Evolutionary conservation across 2,797 vertebrate species (phyloP).

Genomic region (Lepus townsendii): DNA sequence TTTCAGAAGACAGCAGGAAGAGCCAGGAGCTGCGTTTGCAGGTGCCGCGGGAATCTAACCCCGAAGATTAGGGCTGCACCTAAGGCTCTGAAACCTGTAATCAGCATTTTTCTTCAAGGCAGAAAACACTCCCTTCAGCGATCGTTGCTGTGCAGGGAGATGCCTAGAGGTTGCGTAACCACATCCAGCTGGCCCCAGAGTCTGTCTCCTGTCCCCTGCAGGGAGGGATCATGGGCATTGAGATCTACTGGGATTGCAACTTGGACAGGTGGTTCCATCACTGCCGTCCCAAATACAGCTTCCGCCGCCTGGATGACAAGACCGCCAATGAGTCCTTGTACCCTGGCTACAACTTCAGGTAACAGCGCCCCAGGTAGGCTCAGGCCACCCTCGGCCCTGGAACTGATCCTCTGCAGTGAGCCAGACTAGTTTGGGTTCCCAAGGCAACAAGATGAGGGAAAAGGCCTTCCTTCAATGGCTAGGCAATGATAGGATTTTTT

Average conservation of each 20-base stretch:
- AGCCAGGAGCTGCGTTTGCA: not conserved
- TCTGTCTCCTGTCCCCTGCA: constrained; percentile 78
- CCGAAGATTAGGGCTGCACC: not conserved
- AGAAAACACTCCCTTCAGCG: not conserved
- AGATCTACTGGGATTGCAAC: constrained; percentile 95
- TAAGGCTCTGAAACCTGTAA: not conserved
- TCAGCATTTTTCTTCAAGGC: not conserved
- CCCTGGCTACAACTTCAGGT: constrained; percentile 95
- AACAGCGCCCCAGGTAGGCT: not conserved
- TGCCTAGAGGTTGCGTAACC: too few relatives aligned
- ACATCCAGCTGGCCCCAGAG: fast-evolving
- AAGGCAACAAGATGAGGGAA: not conserved
- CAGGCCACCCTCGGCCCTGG: not conserved
- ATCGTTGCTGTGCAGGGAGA: not conserved
- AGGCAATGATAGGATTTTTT: not conserved
- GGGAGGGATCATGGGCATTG: constrained; percentile 94
- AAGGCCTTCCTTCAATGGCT: not conserved
- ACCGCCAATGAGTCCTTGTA: constrained; percentile 89
- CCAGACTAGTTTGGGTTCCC: not conserved
- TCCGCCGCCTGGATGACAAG: constrained; percentile 92
- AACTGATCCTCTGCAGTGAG: not conserved
- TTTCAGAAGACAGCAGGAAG: not conserved
- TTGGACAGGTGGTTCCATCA: constrained; percentile 88
- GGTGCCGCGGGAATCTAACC: fast-evolving
- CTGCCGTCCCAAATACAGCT: constrained; percentile 92